Evolutionary conservation across 2,797 vertebrate species (phyloP).

Genomic region (Natrix natrix): DNA sequence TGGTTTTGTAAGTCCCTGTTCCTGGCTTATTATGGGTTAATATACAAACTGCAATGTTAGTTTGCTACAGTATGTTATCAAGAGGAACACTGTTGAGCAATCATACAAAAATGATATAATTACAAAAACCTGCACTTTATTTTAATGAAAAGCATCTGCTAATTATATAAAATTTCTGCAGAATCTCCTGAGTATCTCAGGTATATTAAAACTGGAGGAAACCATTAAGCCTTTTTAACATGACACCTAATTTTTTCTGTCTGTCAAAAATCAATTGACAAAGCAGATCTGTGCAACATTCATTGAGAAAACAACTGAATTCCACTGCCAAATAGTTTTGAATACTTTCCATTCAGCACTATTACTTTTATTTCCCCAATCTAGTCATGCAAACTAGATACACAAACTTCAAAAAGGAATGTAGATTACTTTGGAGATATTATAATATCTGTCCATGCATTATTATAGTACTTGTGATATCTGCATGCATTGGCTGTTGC

Average conservation of each 20-base stretch:
- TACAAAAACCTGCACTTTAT: slow-evolving; percentile 62
- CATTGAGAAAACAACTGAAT: slow-evolving; percentile 58
- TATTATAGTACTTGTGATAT: background rate
- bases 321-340: slow-evolving; percentile 43
- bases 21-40: background rate
- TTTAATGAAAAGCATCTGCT: slow-evolving; percentile 60
- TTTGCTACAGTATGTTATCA: slow-evolving; percentile 31
- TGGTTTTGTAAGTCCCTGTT: background rate
- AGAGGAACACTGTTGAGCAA: slow-evolving; percentile 50
- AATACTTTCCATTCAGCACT: slow-evolving; percentile 47
- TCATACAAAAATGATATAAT: slow-evolving; percentile 61
- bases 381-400: background rate
- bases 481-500: background rate
- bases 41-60: background rate
- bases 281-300: slow-evolving; percentile 50
- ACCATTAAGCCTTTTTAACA: slow-evolving; percentile 65
- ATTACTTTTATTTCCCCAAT: slow-evolving; percentile 35
- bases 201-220: slow-evolving; percentile 47
- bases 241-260: slow-evolving; percentile 65
- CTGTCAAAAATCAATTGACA: slow-evolving; percentile 57
- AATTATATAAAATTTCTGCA: slow-evolving; percentile 57
- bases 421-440: background rate
- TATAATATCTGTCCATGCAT: background rate
- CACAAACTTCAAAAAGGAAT: background rate
- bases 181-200: slow-evolving; percentile 42